Percentiles rank a stretch among this genome's conserved stretches.
These are phyloP conservation scores for Asbolus verrucosus DNA, from an alignment of 1,140 invertebrate genomes.

Conservation along the genomic window DNA sequence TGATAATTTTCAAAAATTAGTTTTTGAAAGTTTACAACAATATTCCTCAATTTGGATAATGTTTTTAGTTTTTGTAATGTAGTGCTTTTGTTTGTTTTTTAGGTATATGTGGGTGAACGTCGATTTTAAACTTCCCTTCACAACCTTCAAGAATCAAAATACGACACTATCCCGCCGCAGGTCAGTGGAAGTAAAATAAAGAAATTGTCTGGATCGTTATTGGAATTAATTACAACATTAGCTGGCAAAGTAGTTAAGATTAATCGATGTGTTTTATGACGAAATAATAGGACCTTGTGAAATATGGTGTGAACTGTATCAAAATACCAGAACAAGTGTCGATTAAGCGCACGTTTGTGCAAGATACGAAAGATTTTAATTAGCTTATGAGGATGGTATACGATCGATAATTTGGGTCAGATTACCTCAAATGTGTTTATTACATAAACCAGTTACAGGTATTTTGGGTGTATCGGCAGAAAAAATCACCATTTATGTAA, in stretches of 20 bases:
- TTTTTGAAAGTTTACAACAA: too few relatives aligned
- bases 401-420: slow-evolving; percentile 23
- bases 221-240: slow-evolving; percentile 27
- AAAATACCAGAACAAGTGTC: slow-evolving; percentile 20
- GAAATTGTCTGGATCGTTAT: slow-evolving; percentile 25
- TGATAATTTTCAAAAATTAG: too few relatives aligned
- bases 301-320: slow-evolving; percentile 33
- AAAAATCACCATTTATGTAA: neutral
- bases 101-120: too few relatives aligned
- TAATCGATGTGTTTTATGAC: neutral
- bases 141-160: slow-evolving; percentile 9
- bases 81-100: too few relatives aligned
- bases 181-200: slow-evolving; percentile 10
- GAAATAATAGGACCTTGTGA: slow-evolving; percentile 22
- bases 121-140: slow-evolving; percentile 5
- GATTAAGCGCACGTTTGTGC: too few relatives aligned
- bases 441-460: slow-evolving; percentile 32
- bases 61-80: too few relatives aligned
- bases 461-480: slow-evolving; percentile 34
- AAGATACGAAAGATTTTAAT: slow-evolving; percentile 14
- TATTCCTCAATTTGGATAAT: too few relatives aligned
- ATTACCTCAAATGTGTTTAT: slow-evolving; percentile 11
- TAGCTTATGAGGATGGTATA: slow-evolving; percentile 32
- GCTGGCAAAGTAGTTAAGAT: neutral
- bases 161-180: too few relatives aligned